Evolutionary conservation across 2,888 invertebrate genomes (phyloP), one percentile per base, ranked within the genome.

Genomic region (Maniola hyperantus): DNA sequence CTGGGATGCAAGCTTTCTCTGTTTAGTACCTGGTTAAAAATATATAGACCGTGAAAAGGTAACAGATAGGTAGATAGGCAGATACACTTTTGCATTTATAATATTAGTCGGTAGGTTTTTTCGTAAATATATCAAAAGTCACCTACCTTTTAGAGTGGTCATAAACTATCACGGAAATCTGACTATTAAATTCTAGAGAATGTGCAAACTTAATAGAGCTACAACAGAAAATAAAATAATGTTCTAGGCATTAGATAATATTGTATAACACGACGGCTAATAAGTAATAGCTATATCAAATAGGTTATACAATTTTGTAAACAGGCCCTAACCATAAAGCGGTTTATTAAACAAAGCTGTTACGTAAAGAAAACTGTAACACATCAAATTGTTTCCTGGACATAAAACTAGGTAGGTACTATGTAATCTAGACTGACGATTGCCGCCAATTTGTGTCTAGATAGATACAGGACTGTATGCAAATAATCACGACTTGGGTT

Each of bases 371-470:
- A 55, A 66, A 62, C 57, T 62, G 62, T 66, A 62, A 66, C 62
- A 51, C 66, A 50, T 57, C 51, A 66, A 57, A 66, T 66, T 74
- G 74, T 76, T 77, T 76, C 76, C 78, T 75, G 71, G 72, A 71
- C 67, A 69, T 59, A 18, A 68, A 70, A 69, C 70, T 73, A 26
- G 26, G 4, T 73, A 26, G 26, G 4, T 26, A 64, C 74, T 58
- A 70, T 69, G 69, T 67, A 74, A 73, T 71, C 57, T 53, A 67
- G 65, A 55, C 63, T 50, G 60, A 62, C 67, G 70, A 70, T 68
- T 58, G 68, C 63, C 68, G 68, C 57, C 70, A 68, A 68, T 70
- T 72, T 68, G 59, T 63, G 55, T 61, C 61, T 53, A 33, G 42
- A 67, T 53, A 33, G 42, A 67, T 34, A 51, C 34, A 58, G 59